Percentiles rank a stretch among this genome's conserved stretches.
These are phyloP conservation scores for Beris morrisii DNA, from an alignment of 2,888 invertebrate species.

Conservation along the genomic window DNA sequence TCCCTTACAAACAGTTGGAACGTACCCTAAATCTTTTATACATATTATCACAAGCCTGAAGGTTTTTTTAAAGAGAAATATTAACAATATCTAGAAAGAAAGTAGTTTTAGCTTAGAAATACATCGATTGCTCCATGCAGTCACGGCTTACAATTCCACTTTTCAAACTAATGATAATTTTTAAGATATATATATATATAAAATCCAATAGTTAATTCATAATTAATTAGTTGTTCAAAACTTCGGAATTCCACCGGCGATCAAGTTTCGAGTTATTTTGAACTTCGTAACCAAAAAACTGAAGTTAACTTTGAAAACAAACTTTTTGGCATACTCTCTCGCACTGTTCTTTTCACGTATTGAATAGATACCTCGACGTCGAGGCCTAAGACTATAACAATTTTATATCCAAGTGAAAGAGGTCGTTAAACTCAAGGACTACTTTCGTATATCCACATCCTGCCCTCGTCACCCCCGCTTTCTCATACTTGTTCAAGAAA, in stretches of 20 bases:
- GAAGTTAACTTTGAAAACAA: constrained; percentile 25
- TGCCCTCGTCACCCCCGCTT: neutral
- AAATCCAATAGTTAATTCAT: constrained; percentile 2
- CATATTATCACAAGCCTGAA: too few species aligned
- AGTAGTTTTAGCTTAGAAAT: too few species aligned
- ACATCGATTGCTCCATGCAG: neutral
- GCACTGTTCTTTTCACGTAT: constrained; percentile 12
- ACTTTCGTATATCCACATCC: neutral
- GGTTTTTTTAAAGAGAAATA: too few species aligned
- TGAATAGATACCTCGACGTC: neutral
- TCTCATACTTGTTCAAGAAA: constrained; percentile 9
- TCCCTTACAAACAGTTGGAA: too few species aligned
- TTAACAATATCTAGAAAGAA: too few species aligned
- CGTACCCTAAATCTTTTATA: too few species aligned
- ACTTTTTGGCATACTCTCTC: constrained; percentile 21
- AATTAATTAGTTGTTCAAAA: constrained; percentile 11
- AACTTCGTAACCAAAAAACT: neutral
- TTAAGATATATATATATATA: too few species aligned
- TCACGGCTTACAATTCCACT: neutral
- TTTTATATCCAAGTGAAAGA: constrained; percentile 14
- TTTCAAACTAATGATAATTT: too few species aligned
- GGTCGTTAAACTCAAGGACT: constrained; percentile 19
- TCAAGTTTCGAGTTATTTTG: constrained; percentile 26
- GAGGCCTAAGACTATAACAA: constrained; percentile 15
- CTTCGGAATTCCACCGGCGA: constrained; percentile 1